Percentiles rank a stretch among this genome's conserved stretches.
phyloP scores from a whole-genome alignment of 2,888 invertebrate genomes.

The Andrena hattorfiana region DNA sequence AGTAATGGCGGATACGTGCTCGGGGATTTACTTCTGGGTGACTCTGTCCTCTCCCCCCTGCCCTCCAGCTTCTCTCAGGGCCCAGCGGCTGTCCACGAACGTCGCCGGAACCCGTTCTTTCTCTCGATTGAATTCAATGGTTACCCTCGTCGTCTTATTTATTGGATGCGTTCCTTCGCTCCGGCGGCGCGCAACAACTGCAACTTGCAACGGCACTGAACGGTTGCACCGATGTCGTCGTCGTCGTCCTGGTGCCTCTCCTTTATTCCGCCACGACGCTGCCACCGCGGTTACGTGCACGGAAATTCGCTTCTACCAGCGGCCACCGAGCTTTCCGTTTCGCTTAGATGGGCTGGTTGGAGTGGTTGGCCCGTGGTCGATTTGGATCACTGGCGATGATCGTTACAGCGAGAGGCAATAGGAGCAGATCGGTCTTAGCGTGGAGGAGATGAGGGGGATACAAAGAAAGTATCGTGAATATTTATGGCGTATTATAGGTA shows the following conservation, averaged over 20 bases:
- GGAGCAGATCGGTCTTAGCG: background rate
- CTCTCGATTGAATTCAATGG: slow-evolving; percentile 76
- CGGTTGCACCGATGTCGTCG: slow-evolving; percentile 43
- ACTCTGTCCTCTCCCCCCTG: slow-evolving; percentile 20
- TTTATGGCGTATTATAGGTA: too few relatives aligned
- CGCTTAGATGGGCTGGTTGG: background rate
- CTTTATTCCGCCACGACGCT: slow-evolving; percentile 19
- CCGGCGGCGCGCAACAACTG: slow-evolving; percentile 71
- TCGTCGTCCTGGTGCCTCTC: slow-evolving; percentile 3
- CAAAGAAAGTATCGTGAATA: too few relatives aligned
- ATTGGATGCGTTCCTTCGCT: slow-evolving; percentile 75
- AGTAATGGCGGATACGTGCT: slow-evolving; percentile 79
- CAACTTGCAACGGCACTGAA: slow-evolving; percentile 61
- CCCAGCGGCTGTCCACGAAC: slow-evolving; percentile 52
- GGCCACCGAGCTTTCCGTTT: background rate
- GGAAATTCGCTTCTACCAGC: slow-evolving; percentile 45
- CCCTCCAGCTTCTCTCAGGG: slow-evolving; percentile 7
- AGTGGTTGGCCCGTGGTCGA: background rate
- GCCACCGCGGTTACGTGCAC: slow-evolving; percentile 39
- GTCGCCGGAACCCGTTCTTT: slow-evolving; percentile 73
- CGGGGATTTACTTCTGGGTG: slow-evolving; percentile 78
- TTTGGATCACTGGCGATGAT: background rate
- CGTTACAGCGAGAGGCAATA: background rate
- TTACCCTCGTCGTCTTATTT: slow-evolving; percentile 77
- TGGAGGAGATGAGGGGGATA: background rate